Conservation (phyloP, 2,797 vertebrate genomes). For the Pseudochromis fuscus region DNA sequence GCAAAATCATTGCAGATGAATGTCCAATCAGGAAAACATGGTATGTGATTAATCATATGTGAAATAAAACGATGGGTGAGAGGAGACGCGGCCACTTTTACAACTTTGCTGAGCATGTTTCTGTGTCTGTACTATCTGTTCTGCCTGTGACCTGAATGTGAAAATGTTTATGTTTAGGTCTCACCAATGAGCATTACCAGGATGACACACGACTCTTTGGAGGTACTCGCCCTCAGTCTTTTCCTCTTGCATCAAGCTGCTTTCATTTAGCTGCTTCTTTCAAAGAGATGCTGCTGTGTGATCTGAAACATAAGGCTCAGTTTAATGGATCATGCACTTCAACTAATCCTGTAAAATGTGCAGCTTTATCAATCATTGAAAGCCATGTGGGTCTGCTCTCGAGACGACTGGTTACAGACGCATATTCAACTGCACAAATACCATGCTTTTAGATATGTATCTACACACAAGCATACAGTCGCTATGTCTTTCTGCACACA, state of each 20-base stretch:
- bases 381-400: conserved; percentile 5
- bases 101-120: conserved; percentile 65
- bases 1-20: conserved; percentile 76
- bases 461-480: not conserved
- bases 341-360: conserved; percentile 24
- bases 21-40: conserved; percentile 76
- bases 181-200: conserved; percentile 89
- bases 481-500: conserved; percentile 17
- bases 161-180: conserved; percentile 89
- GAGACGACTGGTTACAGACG: too few relatives aligned
- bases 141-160: conserved; percentile 82
- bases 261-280: conserved; percentile 65
- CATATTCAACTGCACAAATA: too few relatives aligned
- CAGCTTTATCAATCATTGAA: conserved; percentile 39
- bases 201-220: conserved; percentile 88
- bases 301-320: conserved; percentile 38
- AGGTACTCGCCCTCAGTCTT: conserved; percentile 84
- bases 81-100: conserved; percentile 37
- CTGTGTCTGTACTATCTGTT: conserved; percentile 77
- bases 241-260: conserved; percentile 74
- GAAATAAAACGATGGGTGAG: conserved; percentile 58
- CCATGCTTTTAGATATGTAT: conserved; percentile 3
- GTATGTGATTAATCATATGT: conserved; percentile 69
- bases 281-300: conserved; percentile 34
- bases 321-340: conserved; percentile 17